A percentile compares a stretch with the other conserved stretches of the same genome.
Conservation (phyloP, 1,140 invertebrate species). For the Piezodorus guildinii region DNA sequence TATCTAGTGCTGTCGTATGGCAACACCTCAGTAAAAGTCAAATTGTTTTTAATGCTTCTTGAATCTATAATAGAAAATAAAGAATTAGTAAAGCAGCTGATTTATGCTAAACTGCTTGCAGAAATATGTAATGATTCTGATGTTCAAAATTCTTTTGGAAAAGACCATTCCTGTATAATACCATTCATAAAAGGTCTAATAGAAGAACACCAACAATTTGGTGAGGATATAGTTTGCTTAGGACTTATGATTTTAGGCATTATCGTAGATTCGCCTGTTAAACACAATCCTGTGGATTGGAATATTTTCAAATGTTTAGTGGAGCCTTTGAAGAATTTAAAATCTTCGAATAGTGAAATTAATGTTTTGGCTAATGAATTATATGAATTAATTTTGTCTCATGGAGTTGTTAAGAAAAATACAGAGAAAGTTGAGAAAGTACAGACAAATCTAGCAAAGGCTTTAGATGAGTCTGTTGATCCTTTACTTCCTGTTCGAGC, state of each 20-base stretch:
- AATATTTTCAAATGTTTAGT: constrained; percentile 37
- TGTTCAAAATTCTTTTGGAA: constrained; percentile 9
- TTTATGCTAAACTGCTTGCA: constrained; percentile 13
- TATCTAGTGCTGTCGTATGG: constrained; percentile 29
- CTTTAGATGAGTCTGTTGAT: constrained; percentile 55
- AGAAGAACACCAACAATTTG: constrained; percentile 17
- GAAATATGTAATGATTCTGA: constrained; percentile 16
- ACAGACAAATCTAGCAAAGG: constrained; percentile 37
- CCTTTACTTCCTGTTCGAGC: constrained; percentile 64
- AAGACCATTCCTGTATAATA: constrained; percentile 18
- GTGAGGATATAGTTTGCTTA: constrained; percentile 34
- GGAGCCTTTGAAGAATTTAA: constrained; percentile 35
- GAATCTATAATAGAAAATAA: constrained; percentile 6
- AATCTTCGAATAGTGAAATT: constrained; percentile 25
- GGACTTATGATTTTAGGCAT: constrained; percentile 37
- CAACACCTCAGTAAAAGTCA: constrained; percentile 12
- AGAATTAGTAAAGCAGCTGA: constrained; percentile 17
- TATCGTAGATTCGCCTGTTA: constrained; percentile 31
- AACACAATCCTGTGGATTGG: constrained; percentile 31
- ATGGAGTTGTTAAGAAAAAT: constrained; percentile 32
- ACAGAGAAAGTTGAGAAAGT: constrained; percentile 31
- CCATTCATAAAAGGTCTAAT: constrained; percentile 14
- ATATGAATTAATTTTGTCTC: constrained; percentile 38
- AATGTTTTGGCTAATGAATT: constrained; percentile 35
- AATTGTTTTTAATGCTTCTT: constrained; percentile 17